These are phyloP conservation scores for Brachionus paranguensis DNA, from an alignment of 1,140 invertebrate species.

Conservation along the genomic window DNA sequence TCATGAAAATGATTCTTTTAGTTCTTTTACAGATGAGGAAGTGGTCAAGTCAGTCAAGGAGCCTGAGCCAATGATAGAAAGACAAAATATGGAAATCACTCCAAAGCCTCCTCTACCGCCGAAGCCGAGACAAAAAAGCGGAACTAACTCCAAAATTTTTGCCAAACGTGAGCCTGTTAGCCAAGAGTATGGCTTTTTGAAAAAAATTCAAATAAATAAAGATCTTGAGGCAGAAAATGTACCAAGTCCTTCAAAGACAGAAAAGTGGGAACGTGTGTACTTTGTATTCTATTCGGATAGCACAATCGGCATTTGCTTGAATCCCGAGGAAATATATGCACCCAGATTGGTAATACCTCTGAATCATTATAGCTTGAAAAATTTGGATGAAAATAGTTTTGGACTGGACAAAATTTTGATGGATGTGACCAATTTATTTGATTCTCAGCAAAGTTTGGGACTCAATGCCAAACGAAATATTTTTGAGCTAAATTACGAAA, in stretches of 20 bases:
- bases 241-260: neutral
- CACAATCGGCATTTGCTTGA: neutral
- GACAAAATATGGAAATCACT: neutral
- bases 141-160: neutral
- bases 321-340: neutral
- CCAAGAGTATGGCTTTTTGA: slow-evolving; percentile 25
- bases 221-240: neutral
- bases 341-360: neutral
- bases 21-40: neutral
- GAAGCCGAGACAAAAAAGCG: neutral
- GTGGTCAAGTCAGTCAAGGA: neutral
- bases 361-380: neutral
- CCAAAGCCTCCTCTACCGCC: neutral
- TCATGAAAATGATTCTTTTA: neutral
- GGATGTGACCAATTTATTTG: neutral
- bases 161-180: neutral
- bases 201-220: neutral
- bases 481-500: neutral
- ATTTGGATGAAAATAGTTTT: neutral
- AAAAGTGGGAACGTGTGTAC: slow-evolving; percentile 1
- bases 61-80: neutral
- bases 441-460: neutral
- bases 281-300: neutral
- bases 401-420: neutral
- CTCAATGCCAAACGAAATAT: neutral